Conservation (phyloP, 2,797 vertebrate species). For the Pipistrellus nathusii region DNA sequence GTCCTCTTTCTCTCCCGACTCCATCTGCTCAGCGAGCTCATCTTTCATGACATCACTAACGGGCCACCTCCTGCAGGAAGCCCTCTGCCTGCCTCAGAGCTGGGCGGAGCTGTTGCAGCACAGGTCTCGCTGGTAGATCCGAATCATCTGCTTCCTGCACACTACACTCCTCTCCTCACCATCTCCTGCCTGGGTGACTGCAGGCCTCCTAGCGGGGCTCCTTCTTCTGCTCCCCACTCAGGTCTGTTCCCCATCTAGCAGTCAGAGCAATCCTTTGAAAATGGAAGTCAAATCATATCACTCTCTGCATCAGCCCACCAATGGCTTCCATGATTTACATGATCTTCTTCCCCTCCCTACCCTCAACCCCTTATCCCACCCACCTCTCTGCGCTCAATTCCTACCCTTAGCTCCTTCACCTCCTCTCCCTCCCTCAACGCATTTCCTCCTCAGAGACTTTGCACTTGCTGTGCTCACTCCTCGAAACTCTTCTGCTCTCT, state of each 20-base stretch:
- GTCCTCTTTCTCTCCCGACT: not conserved
- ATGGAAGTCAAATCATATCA: not conserved
- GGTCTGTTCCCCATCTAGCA: not conserved
- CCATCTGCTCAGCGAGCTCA: not conserved
- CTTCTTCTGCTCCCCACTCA: not conserved
- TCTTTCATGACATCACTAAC: not conserved
- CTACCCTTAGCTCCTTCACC: not conserved
- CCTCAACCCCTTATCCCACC: not conserved
- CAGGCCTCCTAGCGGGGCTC: not conserved
- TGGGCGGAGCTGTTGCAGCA: not conserved
- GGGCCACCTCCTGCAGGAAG: not conserved
- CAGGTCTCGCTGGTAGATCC: not conserved
- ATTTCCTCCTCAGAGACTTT: not conserved
- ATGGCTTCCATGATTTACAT: not conserved
- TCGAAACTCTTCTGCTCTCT: not conserved
- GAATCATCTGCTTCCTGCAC: not conserved
- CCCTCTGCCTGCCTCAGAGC: not conserved
- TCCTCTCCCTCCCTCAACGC: not conserved
- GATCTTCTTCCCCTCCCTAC: not conserved
- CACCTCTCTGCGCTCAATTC: not conserved
- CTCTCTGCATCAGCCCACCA: not conserved
- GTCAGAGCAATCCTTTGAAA: slow-evolving; percentile 13
- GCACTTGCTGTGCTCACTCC: not conserved
- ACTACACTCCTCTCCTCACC: not conserved
- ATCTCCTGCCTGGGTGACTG: not conserved